Conservation (phyloP, 1,140 invertebrate genomes). For the Drosophila micromelanica region DNA sequence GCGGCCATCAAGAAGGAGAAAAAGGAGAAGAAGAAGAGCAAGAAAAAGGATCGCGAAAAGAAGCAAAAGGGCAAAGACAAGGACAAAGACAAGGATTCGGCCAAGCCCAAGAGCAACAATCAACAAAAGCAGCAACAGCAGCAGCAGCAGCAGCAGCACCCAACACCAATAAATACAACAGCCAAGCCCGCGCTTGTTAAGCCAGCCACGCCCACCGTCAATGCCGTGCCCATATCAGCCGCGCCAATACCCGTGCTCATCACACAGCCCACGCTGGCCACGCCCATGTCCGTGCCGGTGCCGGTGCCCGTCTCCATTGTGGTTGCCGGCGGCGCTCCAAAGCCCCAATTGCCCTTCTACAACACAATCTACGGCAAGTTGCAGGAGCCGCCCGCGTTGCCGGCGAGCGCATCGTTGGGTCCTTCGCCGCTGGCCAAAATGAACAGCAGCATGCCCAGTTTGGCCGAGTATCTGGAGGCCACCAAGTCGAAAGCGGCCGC, state of each 20-base stretch:
- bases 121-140: slow-evolving; percentile 9
- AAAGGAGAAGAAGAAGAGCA: slow-evolving; percentile 67
- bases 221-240: slow-evolving; percentile 17
- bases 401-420: slow-evolving; percentile 6
- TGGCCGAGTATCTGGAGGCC: slow-evolving; percentile 64
- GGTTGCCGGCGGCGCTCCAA: slow-evolving; percentile 14
- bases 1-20: slow-evolving; percentile 70
- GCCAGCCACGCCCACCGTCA: slow-evolving; percentile 18
- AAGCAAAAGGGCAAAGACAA: slow-evolving; percentile 57
- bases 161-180: not conserved
- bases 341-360: slow-evolving; percentile 66
- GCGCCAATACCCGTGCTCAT: slow-evolving; percentile 50
- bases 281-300: slow-evolving; percentile 31
- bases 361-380: slow-evolving; percentile 82
- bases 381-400: slow-evolving; percentile 46
- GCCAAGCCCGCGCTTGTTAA: slow-evolving; percentile 4
- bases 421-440: slow-evolving; percentile 21
- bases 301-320: not conserved
- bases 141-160: slow-evolving; percentile 5
- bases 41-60: slow-evolving; percentile 74
- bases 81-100: slow-evolving; percentile 15
- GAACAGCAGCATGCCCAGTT: slow-evolving; percentile 55
- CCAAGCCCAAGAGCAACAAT: not conserved
- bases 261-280: slow-evolving; percentile 22
- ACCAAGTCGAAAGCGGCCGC: slow-evolving; percentile 49